These are phyloP conservation scores for Dreissena polymorpha DNA, from an alignment of 1,140 invertebrate species.

Conservation along the genomic window DNA sequence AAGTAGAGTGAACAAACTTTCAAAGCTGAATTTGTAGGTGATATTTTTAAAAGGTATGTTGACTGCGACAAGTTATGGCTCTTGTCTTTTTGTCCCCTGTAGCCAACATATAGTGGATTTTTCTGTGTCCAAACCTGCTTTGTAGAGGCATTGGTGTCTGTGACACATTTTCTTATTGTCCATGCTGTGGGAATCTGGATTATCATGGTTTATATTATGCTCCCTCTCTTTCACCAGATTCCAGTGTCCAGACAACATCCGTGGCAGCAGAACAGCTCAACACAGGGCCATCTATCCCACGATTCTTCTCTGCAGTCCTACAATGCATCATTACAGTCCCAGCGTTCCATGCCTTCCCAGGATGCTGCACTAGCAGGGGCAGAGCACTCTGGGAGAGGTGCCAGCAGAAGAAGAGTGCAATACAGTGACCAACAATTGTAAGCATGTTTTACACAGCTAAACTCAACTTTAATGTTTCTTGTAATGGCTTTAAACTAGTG, in stretches of 20 bases:
- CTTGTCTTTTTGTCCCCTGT: too few species aligned
- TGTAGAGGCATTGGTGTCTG: too few species aligned
- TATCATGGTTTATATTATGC: too few species aligned
- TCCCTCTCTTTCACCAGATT: conserved; percentile 47
- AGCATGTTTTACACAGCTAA: not conserved
- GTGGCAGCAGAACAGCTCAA: conserved; percentile 62
- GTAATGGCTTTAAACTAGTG: not conserved
- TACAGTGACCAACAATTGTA: conserved; percentile 49
- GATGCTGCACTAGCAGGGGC: conserved; percentile 1
- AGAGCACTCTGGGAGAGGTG: conserved; percentile 4
- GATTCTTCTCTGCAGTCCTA: conserved; percentile 19
- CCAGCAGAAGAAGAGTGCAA: conserved; percentile 38
- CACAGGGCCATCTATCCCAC: conserved; percentile 32
- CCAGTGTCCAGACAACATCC: conserved; percentile 68
- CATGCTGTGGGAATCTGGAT: too few species aligned
- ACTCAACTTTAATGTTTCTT: not conserved
- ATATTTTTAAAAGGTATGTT: too few species aligned
- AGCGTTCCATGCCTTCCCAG: not conserved
- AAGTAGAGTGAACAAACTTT: too few species aligned
- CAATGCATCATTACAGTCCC: conserved; percentile 1
- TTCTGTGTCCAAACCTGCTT: too few species aligned
- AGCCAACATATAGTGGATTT: too few species aligned
- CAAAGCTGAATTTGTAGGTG: too few species aligned
- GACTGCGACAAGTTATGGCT: too few species aligned
- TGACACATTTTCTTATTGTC: not conserved